Evolutionary conservation across 1,140 invertebrate species (phyloP), one percentile per base, ranked within the genome.

Genomic region (Tachypleus tridentatus): DNA sequence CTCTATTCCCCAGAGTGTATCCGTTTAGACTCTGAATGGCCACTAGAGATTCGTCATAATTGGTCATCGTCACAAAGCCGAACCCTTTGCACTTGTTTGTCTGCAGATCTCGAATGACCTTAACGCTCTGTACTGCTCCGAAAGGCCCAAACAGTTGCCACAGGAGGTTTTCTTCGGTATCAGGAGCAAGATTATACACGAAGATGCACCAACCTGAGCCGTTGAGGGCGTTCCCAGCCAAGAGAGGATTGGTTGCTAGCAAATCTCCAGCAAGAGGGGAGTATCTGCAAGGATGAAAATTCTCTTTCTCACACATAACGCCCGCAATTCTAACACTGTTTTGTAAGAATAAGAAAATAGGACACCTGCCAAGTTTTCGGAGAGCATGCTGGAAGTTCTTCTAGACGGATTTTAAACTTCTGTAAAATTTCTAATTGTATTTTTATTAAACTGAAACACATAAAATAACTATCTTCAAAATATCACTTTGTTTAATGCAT

Each of bases 61-160:
- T 97, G 73, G 93, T 97, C 97, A 99, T 99, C 63, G 94, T 98
- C 65, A 99, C 95, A 79, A 98, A 98, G n/a, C 94, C 97, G 78
- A 97, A 98, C 71, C 97, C 97, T 81, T 98, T 98, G 84, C 97
- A 98, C 80, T 98, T 98, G 81, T 97, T 95, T 67, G 95, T 97
- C 78, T 97, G 91, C 73, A 94, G 84, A 80, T 98, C 96, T 67
- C 95, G 86, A 74, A 98, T 97, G 61, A 96, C 90, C 82, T 98
- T 98, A 51, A 98, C 96, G 75, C 89, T 94, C 79, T 98, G 93
- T 64, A 99, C 96, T 66, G 96, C 96, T 64, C 97, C 97, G 78
- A 98, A 99, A 4, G 96, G 97, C 4, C 95, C 97, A 80, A 99
- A 99, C 69, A 99, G 81, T 77, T 98, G 93, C 97, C 97, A 99